phyloP scores from a whole-genome alignment of 64 coral and sea anemone genomes.

The Dendronephthya gigantea region DNA sequence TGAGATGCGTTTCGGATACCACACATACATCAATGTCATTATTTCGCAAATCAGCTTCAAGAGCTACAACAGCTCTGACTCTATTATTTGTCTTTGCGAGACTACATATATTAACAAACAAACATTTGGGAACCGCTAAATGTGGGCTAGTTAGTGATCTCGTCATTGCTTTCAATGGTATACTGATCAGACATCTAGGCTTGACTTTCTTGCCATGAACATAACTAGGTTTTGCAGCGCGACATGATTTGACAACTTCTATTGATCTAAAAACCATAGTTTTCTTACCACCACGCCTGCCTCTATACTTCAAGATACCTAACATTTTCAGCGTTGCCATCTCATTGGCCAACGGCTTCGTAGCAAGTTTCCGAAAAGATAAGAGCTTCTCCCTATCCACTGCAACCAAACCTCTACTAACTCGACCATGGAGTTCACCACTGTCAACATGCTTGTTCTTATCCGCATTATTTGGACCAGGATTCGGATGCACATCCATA shows the following conservation, averaged over 20 bases:
- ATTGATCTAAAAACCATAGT: constrained; percentile 16
- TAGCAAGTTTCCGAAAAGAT: constrained; percentile 27
- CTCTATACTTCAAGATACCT: constrained; percentile 33
- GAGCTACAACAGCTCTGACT: constrained; percentile 14
- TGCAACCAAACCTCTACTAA: constrained; percentile 18
- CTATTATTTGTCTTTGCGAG: constrained; percentile 23
- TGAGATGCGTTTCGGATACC: constrained; percentile 29
- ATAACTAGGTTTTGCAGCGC: constrained; percentile 17
- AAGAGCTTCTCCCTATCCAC: constrained; percentile 32
- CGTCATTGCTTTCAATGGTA: constrained; percentile 21
- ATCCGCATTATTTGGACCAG: too few species aligned
- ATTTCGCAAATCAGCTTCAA: constrained; percentile 27
- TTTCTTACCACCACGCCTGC: constrained; percentile 26
- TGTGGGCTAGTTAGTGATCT: constrained; percentile 13
- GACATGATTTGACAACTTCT: constrained; percentile 30
- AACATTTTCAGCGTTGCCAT: constrained; percentile 24
- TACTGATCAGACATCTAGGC: constrained; percentile 10
- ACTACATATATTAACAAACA: constrained; percentile 25
- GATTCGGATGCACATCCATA: constrained; percentile 41
- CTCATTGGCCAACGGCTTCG: constrained; percentile 10
- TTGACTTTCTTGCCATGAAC: constrained; percentile 17
- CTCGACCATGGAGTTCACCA: constrained; percentile 14
- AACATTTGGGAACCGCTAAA: constrained; percentile 16
- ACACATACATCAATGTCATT: constrained; percentile 45
- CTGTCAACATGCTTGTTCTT: too few species aligned